Percentiles rank a stretch among this genome's conserved stretches.
Evolutionary conservation across 2,888 invertebrate species (phyloP).

Genomic region (Torymus auratus): DNA sequence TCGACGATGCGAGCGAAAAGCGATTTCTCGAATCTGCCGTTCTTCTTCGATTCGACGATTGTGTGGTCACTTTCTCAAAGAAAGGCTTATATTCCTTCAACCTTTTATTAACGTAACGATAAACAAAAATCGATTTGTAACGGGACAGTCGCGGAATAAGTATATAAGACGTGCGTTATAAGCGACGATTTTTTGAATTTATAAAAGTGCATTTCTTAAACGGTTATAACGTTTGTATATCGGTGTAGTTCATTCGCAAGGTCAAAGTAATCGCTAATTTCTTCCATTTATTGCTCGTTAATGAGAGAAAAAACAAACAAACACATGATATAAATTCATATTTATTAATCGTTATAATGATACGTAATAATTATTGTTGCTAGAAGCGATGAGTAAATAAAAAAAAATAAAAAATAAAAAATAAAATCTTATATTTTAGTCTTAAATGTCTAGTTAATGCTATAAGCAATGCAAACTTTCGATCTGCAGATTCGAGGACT

Average conservation of each 20-base stretch:
- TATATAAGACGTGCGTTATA: conserved; percentile 42
- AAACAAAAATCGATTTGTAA: conserved; percentile 44
- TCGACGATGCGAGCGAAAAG: conserved; percentile 47
- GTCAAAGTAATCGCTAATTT: conserved; percentile 40
- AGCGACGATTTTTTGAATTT: conserved; percentile 46
- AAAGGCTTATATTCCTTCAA: conserved; percentile 24
- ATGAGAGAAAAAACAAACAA: conserved; percentile 19
- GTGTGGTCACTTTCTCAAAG: conserved; percentile 43
- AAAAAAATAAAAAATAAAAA: conserved; percentile 17
- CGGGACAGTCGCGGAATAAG: conserved; percentile 31
- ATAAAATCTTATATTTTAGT: conserved; percentile 46
- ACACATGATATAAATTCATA: conserved; percentile 35
- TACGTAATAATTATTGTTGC: conserved; percentile 51
- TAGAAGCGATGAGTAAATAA: conserved; percentile 32
- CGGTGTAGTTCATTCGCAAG: conserved; percentile 51
- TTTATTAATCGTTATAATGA: conserved; percentile 52
- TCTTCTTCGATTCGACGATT: conserved; percentile 48
- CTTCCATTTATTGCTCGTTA: conserved; percentile 56
- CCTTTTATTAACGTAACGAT: not conserved
- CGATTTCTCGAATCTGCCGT: conserved; percentile 58
- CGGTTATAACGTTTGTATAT: conserved; percentile 42
- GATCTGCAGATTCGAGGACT: conserved; percentile 59
- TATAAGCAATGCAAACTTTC: conserved; percentile 38
- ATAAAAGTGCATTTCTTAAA: conserved; percentile 42
- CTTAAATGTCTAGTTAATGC: conserved; percentile 51